A percentile compares a stretch with the other conserved stretches of the same genome.
phyloP scores from a whole-genome alignment of 2,888 invertebrate species.

The Herminia tarsipennalis region DNA sequence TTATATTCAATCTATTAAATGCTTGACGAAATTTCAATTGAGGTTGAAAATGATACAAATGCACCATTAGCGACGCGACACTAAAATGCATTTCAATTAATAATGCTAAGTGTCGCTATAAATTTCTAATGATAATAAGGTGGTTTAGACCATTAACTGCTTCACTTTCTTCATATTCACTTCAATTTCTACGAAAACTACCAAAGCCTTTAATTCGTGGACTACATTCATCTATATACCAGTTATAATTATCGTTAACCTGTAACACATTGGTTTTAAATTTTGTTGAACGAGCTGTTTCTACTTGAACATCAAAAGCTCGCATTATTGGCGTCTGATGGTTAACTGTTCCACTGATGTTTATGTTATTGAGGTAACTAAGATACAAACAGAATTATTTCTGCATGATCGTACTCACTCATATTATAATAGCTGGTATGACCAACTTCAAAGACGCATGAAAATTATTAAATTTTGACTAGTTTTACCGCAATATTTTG shows the following conservation, averaged over 20 bases:
- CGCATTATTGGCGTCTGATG: constrained; percentile 11
- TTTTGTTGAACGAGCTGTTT: not conserved
- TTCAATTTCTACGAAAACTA: constrained; percentile 15
- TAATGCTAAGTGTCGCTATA: constrained; percentile 46
- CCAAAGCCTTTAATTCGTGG: not conserved
- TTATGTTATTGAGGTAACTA: constrained; percentile 30
- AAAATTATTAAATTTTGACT: constrained; percentile 8
- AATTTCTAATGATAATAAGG: constrained; percentile 53
- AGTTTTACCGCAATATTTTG: too few species aligned
- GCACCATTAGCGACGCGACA: constrained; percentile 51
- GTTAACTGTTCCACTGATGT: constrained; percentile 30
- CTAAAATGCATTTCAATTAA: constrained; percentile 67
- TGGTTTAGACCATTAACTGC: constrained; percentile 19
- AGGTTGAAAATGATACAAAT: constrained; percentile 35
- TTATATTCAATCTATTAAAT: constrained; percentile 29
- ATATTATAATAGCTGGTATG: constrained; percentile 21
- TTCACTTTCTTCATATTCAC: constrained; percentile 1
- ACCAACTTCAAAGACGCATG: constrained; percentile 28
- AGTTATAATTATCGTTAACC: constrained; percentile 8
- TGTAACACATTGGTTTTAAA: not conserved
- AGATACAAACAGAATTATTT: constrained; percentile 31
- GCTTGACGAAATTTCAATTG: constrained; percentile 17
- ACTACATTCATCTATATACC: not conserved
- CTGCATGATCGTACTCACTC: constrained; percentile 31
- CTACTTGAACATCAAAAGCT: constrained; percentile 24